Conservation (phyloP, 2,888 invertebrate species). For the Carcina quercana region DNA sequence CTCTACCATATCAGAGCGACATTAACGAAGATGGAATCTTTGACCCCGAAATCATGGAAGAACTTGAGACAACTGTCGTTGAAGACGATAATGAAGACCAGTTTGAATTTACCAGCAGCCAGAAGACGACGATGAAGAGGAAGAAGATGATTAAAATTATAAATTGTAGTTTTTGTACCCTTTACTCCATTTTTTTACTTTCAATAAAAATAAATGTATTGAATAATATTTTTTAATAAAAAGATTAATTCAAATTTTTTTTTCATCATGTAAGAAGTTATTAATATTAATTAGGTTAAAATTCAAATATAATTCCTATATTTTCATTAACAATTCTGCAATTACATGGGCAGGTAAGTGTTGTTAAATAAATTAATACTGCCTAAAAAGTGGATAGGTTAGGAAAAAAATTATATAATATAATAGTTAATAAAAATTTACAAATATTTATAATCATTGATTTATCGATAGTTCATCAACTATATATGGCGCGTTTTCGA, state of each 20-base stretch:
- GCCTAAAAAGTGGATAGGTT: no score
- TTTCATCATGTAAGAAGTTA: no score
- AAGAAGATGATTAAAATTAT: conserved; percentile 16
- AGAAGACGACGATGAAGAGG: conserved; percentile 18
- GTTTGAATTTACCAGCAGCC: conserved; percentile 18
- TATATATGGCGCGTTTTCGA: neutral
- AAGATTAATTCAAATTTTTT: conserved; percentile 10
- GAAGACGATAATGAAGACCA: conserved; percentile 19
- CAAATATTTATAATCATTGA: no score
- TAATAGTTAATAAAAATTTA: no score
- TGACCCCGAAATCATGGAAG: conserved; percentile 21
- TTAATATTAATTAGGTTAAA: no score
- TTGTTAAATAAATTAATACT: no score
- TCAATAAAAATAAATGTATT: conserved; percentile 11
- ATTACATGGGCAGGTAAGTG: no score
- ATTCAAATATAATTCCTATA: no score
- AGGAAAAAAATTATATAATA: neutral
- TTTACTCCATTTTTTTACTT: conserved; percentile 13
- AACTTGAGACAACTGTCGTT: conserved; percentile 20
- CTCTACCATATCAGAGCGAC: conserved; percentile 16
- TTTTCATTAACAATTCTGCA: no score
- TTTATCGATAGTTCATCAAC: no score
- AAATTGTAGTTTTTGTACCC: conserved; percentile 13
- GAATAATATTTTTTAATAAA: conserved; percentile 8
- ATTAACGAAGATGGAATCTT: conserved; percentile 16